phyloP scores from a whole-genome alignment of 2,113 vertebrate species.

The Cranoglanis bouderius region DNA sequence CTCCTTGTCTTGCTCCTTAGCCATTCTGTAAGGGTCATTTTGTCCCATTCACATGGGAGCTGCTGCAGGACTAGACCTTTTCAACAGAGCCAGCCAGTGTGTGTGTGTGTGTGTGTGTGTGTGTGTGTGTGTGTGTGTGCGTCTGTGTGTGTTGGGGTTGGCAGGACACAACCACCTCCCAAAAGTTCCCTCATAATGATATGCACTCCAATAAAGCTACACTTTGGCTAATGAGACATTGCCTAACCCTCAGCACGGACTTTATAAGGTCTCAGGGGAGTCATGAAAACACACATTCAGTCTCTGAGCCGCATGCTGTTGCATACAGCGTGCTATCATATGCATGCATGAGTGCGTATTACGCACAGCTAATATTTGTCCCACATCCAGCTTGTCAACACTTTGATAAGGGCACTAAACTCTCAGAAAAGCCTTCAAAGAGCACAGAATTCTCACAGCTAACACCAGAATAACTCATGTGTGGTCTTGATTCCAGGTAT shows the following conservation, averaged over 20 bases:
- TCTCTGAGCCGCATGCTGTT: slow-evolving; percentile 2
- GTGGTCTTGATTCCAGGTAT: background rate
- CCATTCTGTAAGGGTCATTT: slow-evolving; percentile 43
- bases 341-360: background rate
- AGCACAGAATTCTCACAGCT: background rate
- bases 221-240: slow-evolving; percentile 45
- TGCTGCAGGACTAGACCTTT: slow-evolving; percentile 36
- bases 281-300: slow-evolving; percentile 7
- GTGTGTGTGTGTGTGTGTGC: slow-evolving; percentile 43
- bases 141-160: slow-evolving; percentile 40
- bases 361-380: background rate
- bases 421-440: background rate
- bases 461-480: background rate
- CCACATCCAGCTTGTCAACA: background rate
- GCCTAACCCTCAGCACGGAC: slow-evolving; percentile 7
- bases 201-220: slow-evolving; percentile 41
- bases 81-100: slow-evolving; percentile 39
- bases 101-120: slow-evolving; percentile 18
- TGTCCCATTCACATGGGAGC: slow-evolving; percentile 46
- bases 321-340: background rate
- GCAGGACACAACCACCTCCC: slow-evolving; percentile 26
- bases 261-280: slow-evolving; percentile 17
- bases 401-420: background rate
- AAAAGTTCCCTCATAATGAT: slow-evolving; percentile 36
- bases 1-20: slow-evolving; percentile 15